Evolutionary conservation across 2,113 vertebrate species (phyloP).

Genomic region (Megaceryle maxima): DNA sequence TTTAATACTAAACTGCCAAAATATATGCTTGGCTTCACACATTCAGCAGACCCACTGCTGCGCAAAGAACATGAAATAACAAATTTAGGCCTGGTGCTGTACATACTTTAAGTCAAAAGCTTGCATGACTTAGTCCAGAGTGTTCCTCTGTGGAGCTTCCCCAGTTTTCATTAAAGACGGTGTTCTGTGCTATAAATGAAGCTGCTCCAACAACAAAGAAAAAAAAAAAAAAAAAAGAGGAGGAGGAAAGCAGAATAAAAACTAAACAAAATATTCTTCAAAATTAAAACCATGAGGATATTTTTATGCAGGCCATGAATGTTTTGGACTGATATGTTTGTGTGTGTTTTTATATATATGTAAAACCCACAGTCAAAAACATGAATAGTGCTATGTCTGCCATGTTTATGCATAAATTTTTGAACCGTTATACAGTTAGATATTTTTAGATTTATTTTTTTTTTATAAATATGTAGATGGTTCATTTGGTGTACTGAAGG

Average conservation of each 20-base stretch:
- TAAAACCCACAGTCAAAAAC: neutral
- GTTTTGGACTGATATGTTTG: neutral
- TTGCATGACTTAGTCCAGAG: neutral
- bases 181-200: neutral
- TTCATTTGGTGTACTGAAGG: neutral
- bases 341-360: neutral
- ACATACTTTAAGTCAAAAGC: neutral
- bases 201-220: neutral
- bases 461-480: neutral
- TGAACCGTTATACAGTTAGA: neutral
- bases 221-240: fast-evolving
- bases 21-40: neutral
- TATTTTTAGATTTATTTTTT: neutral
- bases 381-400: neutral
- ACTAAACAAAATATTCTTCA: neutral
- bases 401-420: neutral
- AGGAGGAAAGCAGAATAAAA: neutral
- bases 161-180: neutral
- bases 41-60: neutral
- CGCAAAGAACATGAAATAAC: neutral
- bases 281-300: conserved; percentile 4
- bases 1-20: neutral
- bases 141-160: neutral
- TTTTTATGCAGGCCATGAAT: neutral
- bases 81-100: too few relatives aligned